Evolutionary conservation across 2,113 vertebrate species (phyloP).

Genomic region (Phocoena phocoena): DNA sequence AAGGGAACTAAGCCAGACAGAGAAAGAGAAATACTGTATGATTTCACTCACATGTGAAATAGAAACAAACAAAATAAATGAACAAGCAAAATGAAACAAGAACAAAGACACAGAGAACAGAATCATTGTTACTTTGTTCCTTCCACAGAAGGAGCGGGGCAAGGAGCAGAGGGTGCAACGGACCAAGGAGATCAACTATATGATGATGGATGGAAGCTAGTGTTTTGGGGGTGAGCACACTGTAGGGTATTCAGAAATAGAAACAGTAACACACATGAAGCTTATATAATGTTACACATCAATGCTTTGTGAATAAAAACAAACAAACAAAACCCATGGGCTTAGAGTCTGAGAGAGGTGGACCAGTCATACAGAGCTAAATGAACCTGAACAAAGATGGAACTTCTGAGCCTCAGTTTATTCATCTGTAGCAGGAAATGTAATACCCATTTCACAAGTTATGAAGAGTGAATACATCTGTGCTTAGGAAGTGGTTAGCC

Average conservation of each 20-base stretch:
- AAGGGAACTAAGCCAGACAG: neutral
- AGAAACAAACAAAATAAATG: neutral
- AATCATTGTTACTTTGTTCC: neutral
- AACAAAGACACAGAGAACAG: neutral
- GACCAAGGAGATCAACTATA: neutral
- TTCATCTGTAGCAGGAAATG: neutral
- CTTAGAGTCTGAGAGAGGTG: neutral
- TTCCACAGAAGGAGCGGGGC: rapidly evolving
- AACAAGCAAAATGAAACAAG: neutral
- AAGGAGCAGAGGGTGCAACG: neutral
- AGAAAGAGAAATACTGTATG: neutral
- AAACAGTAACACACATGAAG: neutral
- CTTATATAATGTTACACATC: neutral
- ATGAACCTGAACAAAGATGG: too few relatives aligned
- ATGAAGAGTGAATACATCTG: neutral
- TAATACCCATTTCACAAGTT: neutral
- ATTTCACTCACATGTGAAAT: neutral
- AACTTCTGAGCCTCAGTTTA: neutral
- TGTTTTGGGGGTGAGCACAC: too few relatives aligned
- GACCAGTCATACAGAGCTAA: rapidly evolving
- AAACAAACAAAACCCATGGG: neutral
- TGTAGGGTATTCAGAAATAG: neutral
- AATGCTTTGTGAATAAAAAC: neutral
- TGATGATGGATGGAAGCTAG: neutral
- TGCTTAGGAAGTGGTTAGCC: neutral